Percentiles rank a stretch among this genome's conserved stretches.
phyloP scores from a whole-genome alignment of 2,113 vertebrate species.

The Calyptomena viridis region DNA sequence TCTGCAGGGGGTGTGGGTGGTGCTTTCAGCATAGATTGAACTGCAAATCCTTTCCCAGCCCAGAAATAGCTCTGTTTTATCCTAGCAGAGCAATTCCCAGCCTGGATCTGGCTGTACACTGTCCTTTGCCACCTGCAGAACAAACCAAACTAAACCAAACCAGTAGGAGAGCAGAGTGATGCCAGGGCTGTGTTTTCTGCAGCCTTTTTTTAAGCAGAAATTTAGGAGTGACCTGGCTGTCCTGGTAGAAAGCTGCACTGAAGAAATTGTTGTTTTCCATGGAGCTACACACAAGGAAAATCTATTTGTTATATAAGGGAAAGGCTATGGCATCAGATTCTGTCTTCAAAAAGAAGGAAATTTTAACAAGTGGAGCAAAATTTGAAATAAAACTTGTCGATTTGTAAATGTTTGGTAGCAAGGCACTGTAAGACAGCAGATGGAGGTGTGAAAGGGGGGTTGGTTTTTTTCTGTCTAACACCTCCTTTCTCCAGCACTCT shows the following conservation, averaged over 20 bases:
- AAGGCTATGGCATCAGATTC: background rate
- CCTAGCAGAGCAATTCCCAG: background rate
- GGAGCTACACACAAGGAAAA: background rate
- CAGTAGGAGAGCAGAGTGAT: background rate
- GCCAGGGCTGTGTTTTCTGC: background rate
- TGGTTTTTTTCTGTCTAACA: conserved; percentile 22
- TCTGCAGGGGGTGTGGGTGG: background rate
- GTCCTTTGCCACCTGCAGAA: background rate
- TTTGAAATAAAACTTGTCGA: background rate
- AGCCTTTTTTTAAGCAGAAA: background rate
- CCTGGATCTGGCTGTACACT: background rate
- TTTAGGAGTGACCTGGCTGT: background rate
- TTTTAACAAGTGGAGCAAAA: background rate
- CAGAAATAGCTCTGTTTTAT: background rate
- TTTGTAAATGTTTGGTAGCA: background rate
- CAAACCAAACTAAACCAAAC: background rate
- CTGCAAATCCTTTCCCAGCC: background rate
- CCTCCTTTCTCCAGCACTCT: background rate
- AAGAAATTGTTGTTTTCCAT: background rate
- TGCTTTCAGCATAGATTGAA: background rate
- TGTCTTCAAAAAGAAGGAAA: background rate
- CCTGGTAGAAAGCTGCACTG: background rate
- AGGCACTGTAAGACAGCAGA: conserved; percentile 1
- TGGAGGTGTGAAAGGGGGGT: conserved; percentile 3
- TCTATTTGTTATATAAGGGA: background rate